phyloP scores from a whole-genome alignment of 2,888 invertebrate genomes.

The Brachycybe producta region DNA sequence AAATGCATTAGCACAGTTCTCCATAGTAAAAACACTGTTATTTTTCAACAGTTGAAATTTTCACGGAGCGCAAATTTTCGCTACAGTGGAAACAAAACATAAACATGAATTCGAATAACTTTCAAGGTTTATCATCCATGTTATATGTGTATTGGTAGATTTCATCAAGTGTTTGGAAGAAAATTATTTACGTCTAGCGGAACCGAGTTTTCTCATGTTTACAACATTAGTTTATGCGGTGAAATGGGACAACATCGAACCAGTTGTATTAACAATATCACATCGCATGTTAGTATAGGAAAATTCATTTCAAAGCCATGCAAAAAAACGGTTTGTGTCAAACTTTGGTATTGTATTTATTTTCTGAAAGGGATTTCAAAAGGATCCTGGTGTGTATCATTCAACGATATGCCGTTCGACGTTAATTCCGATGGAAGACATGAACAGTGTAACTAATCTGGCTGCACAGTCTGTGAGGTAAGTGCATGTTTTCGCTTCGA shows the following conservation, averaged over 20 bases:
- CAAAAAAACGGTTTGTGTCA: not conserved
- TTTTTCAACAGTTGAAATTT: too few relatives aligned
- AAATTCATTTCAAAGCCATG: not conserved
- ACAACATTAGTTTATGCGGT: conserved; percentile 41
- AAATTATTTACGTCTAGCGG: conserved; percentile 38
- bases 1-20: too few relatives aligned
- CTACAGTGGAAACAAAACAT: too few relatives aligned
- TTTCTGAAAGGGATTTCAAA: conserved; percentile 23
- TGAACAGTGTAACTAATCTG: conserved; percentile 20
- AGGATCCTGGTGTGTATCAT: conserved; percentile 18
- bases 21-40: too few relatives aligned
- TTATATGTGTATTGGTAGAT: too few relatives aligned
- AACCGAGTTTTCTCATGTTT: conserved; percentile 42
- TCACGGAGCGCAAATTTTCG: too few relatives aligned
- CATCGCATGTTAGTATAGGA: not conserved
- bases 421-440: conserved; percentile 31
- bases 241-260: conserved; percentile 29
- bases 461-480: conserved; percentile 25
- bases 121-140: too few relatives aligned
- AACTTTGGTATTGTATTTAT: too few relatives aligned
- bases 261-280: conserved; percentile 38
- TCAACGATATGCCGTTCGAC: conserved; percentile 34
- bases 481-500: too few relatives aligned
- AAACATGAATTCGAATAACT: too few relatives aligned
- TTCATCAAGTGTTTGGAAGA: conserved; percentile 34